phyloP scores from a whole-genome alignment of 2,797 vertebrate genomes.

The Acomys russatus region DNA sequence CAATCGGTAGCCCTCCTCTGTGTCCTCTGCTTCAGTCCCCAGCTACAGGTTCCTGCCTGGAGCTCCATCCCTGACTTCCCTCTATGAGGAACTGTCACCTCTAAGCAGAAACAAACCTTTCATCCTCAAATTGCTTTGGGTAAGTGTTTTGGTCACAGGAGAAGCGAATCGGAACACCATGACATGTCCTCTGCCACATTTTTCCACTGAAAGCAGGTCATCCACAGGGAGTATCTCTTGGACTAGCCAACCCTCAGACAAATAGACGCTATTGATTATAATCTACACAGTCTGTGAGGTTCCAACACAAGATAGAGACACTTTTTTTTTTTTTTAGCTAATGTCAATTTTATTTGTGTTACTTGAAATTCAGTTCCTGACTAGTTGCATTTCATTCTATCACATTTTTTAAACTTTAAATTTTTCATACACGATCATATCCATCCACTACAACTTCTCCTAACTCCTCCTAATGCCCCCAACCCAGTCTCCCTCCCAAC shows the following conservation, averaged over 20 bases:
- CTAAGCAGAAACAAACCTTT: not conserved
- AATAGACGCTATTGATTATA: no score
- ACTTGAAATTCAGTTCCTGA: not conserved
- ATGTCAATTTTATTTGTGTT: not conserved
- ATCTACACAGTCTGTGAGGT: rapidly evolving
- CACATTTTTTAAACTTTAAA: not conserved
- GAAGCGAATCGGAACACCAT: not conserved
- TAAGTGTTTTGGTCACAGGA: not conserved
- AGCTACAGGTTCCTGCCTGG: not conserved
- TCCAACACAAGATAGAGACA: not conserved
- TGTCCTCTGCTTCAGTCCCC: no score
- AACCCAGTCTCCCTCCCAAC: not conserved
- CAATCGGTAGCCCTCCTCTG: no score
- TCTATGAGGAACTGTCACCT: not conserved
- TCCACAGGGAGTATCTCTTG: no score
- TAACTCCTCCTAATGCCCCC: not conserved
- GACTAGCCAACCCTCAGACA: not conserved
- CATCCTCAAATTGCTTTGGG: not conserved
- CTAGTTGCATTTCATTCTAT: not conserved
- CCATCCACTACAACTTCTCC: not conserved
- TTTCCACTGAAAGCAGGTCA: no score
- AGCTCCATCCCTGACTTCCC: not conserved
- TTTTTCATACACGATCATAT: not conserved
- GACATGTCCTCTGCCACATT: not conserved
- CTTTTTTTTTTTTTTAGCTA: not conserved